phyloP scores from a whole-genome alignment of 2,113 vertebrate species.

The Sciurus niger region DNA sequence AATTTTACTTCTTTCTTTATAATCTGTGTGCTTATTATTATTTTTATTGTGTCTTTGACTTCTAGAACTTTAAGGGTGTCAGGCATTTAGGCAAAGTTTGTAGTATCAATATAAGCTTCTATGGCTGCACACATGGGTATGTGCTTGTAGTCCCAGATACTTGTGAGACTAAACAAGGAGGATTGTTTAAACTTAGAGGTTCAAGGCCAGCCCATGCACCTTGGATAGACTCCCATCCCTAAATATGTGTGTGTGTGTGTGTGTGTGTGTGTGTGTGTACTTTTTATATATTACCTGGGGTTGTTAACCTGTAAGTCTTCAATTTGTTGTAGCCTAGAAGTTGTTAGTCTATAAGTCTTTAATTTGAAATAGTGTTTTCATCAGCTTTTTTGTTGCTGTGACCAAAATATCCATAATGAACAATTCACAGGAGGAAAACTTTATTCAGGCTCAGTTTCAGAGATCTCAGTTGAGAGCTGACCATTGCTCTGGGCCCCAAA shows the following conservation, averaged over 20 bases:
- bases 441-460: too few species aligned
- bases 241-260: background rate
- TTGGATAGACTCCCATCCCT: background rate
- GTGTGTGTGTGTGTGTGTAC: background rate
- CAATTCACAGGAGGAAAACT: too few species aligned
- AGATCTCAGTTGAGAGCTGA: too few species aligned
- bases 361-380: background rate
- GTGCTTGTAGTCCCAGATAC: background rate
- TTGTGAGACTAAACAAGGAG: background rate
- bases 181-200: background rate
- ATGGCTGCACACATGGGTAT: too few species aligned
- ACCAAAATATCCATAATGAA: too few species aligned
- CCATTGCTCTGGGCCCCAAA: too few species aligned
- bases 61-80: background rate
- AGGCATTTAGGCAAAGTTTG: background rate
- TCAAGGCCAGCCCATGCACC: background rate
- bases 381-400: too few species aligned
- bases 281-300: background rate
- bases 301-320: background rate
- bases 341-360: background rate
- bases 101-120: background rate
- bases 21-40: background rate
- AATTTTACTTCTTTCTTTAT: background rate
- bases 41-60: slow-evolving; percentile 35
- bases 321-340: background rate